phyloP scores from a whole-genome alignment of 2,888 invertebrate genomes.

The Belgica antarctica region DNA sequence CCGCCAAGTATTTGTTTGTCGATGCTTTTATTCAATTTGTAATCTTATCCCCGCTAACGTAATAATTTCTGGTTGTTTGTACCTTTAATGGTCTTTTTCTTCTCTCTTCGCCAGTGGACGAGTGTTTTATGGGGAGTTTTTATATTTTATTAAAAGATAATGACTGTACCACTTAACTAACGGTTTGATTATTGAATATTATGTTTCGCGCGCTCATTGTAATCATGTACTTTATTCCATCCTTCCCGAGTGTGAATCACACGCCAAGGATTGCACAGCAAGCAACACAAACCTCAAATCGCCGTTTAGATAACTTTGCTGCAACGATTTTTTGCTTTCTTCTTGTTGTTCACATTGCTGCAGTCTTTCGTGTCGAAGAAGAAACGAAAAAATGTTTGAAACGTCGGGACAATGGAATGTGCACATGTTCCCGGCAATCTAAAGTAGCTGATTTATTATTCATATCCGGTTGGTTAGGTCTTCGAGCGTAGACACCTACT shows the following conservation, averaged over 20 bases:
- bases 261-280: too few relatives aligned
- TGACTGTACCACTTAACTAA: slow-evolving; percentile 5
- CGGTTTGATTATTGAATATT: slow-evolving; percentile 27
- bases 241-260: too few relatives aligned
- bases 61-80: background rate
- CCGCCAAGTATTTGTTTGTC: background rate
- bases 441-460: background rate
- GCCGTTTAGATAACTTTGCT: too few relatives aligned
- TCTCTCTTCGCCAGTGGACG: background rate
- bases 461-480: background rate
- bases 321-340: too few relatives aligned
- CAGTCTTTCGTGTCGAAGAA: too few relatives aligned
- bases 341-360: too few relatives aligned
- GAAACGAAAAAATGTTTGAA: too few relatives aligned
- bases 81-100: background rate
- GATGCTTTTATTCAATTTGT: slow-evolving; percentile 20
- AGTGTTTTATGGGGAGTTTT: slow-evolving; percentile 24
- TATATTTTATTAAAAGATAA: slow-evolving; percentile 2
- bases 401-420: too few relatives aligned
- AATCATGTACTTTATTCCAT: background rate
- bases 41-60: background rate
- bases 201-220: background rate
- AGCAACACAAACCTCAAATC: too few relatives aligned
- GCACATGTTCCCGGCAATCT: too few relatives aligned
- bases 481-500: background rate